Percentiles rank a stretch among this genome's conserved stretches.
phyloP scores from a whole-genome alignment of 2,113 vertebrate species.

The Psephotus haematonotus region DNA sequence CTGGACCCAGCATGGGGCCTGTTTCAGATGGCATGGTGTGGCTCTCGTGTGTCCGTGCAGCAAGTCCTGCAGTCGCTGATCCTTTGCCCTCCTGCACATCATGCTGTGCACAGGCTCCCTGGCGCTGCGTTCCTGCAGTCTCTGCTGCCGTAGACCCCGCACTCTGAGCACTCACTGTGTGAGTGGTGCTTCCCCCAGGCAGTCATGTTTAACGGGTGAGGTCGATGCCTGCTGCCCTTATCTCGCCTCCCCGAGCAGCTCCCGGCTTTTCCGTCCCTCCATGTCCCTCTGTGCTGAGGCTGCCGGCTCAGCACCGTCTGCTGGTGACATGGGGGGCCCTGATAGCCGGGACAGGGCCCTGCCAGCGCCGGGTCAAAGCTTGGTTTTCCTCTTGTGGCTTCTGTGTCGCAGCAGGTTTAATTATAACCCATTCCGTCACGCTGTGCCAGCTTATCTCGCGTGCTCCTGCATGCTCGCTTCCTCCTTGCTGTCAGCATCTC shows the following conservation, averaged over 20 bases:
- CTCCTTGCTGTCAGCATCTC: neutral
- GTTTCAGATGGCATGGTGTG: neutral
- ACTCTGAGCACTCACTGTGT: neutral
- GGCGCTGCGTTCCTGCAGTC: neutral
- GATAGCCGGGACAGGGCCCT: neutral
- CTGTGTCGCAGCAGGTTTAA: slow-evolving; percentile 29
- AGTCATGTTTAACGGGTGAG: neutral
- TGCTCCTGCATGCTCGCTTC: neutral
- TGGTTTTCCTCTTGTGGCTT: slow-evolving; percentile 58
- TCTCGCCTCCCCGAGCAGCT: fast-evolving
- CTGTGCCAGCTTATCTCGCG: neutral
- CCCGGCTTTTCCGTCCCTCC: neutral
- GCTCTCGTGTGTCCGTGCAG: neutral
- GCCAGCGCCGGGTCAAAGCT: neutral
- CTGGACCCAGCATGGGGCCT: neutral
- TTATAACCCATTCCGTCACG: neutral
- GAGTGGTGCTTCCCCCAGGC: neutral
- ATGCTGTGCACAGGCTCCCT: neutral
- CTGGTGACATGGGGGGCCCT: neutral
- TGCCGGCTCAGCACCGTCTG: neutral
- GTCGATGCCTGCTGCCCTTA: neutral
- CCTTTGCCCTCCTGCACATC: neutral
- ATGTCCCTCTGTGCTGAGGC: neutral
- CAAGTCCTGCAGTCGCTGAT: neutral
- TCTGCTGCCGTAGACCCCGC: fast-evolving